Evolutionary conservation across 2,888 invertebrate species (phyloP).

Genomic region (Maniola hyperantus): DNA sequence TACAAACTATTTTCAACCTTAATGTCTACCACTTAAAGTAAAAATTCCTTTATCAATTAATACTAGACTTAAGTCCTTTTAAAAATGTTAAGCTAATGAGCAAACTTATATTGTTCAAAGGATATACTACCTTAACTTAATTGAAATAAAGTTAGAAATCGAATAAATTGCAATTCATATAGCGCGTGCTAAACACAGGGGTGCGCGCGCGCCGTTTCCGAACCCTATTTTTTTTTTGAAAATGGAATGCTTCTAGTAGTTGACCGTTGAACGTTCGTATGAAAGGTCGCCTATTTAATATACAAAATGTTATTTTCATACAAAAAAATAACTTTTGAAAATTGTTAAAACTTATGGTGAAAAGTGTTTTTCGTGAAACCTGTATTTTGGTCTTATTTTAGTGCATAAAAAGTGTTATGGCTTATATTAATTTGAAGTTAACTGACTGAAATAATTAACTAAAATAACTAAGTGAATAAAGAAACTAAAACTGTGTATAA

Average conservation of each 20-base stretch:
- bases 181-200: constrained; percentile 72
- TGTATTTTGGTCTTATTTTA: no score
- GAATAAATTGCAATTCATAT: constrained; percentile 42
- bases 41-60: constrained; percentile 26
- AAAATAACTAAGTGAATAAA: no score
- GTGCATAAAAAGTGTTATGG: background rate
- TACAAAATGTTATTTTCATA: background rate
- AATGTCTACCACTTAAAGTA: fast-evolving
- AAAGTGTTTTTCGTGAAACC: background rate
- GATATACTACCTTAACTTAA: constrained; percentile 21
- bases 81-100: background rate
- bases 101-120: background rate
- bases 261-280: constrained; percentile 63
- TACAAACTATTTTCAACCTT: constrained; percentile 38
- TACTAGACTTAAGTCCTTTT: background rate
- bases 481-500: no score
- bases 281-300: constrained; percentile 45
- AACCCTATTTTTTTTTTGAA: constrained; percentile 63
- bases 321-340: background rate
- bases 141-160: constrained; percentile 38
- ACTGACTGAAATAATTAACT: no score
- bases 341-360: background rate
- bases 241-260: constrained; percentile 57
- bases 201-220: constrained; percentile 75
- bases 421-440: no score